These are phyloP conservation scores for Sibirionetta formosa DNA, from an alignment of 2,797 vertebrate genomes.

Conservation along the genomic window DNA sequence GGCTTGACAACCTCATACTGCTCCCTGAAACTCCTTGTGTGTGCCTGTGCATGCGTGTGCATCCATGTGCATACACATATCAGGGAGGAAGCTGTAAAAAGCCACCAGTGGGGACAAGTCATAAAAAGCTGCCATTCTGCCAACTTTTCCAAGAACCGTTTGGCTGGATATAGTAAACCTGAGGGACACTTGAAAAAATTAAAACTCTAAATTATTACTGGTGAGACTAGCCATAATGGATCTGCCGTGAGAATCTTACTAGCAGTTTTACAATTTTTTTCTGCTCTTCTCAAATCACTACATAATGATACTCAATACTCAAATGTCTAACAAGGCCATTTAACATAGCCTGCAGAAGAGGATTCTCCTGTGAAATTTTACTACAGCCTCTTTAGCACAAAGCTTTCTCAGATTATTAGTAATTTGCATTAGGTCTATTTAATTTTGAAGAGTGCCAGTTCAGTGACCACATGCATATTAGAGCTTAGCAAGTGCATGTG, in stretches of 20 bases:
- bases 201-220: conserved; percentile 76
- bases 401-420: conserved; percentile 66
- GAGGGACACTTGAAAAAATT: conserved; percentile 70
- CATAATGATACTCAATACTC: conserved; percentile 71
- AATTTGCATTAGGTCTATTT: conserved; percentile 71
- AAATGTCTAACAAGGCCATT: conserved; percentile 70
- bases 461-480: conserved; percentile 57
- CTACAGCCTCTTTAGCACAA: conserved; percentile 69
- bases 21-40: not conserved
- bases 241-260: conserved; percentile 56
- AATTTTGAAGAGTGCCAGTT: conserved; percentile 70
- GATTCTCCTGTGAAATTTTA: conserved; percentile 74
- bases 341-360: conserved; percentile 65
- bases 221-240: conserved; percentile 68
- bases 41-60: fast-evolving
- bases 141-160: conserved; percentile 46
- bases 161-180: conserved; percentile 67
- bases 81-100: not conserved
- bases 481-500: conserved; percentile 32
- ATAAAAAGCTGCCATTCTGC: conserved; percentile 57
- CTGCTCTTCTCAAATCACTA: conserved; percentile 67
- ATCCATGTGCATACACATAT: not conserved
- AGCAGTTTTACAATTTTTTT: conserved; percentile 67
- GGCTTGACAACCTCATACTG: not conserved
- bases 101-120: not conserved